Evolutionary conservation across 2,888 invertebrate species (phyloP), one percentile per base, ranked within the genome.

Genomic region (Sinopyrophorus schimmeli): DNA sequence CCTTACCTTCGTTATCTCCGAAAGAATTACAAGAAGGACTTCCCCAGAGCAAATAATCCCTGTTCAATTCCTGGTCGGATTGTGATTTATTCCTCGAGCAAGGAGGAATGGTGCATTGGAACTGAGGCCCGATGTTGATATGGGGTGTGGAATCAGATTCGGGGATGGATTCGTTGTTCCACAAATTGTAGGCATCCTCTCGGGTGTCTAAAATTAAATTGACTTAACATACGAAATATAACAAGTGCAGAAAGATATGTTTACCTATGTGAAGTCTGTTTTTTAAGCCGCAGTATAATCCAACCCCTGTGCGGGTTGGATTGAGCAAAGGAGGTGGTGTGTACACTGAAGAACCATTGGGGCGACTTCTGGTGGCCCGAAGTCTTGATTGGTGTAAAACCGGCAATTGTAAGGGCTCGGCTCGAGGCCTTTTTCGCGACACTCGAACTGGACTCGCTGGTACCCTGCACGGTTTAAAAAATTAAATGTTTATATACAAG

Each of bases 281-380:
- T 16, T 32, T 43, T 26, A 44, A 38, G 18, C 31, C 34, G 30
- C 82, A 81, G 67, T 87, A 93, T 2, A 97, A 77, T 0, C 97
- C 97, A 0, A 89, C 81, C 1, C 94, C 94, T 56, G 86, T 84
- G 54, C 98, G 80, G 49, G 92, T 87, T 0, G 98, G 98, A 67
- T 93, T 92, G 41, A 98, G 76, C 66, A 98, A 90, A 0, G 98
- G 98, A 16, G 92, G 89, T 7, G 98, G 96, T 0, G 96, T 97
- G 73, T 90, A 98, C 50, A 82, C 81, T 6, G 83, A 77, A 15
- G 79, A 77, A 5, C 73, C 72, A 34, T 79, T 73, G 1, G 73
- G 73, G 65, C 72, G 68, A 59, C 73, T 71, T 55, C 73, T 64
- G 6, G 81, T 66, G 64, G 77, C 69, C 71, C 77, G 59, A 67